Conservation (phyloP, 2,888 invertebrate genomes). For the Lomographa bimaculata region DNA sequence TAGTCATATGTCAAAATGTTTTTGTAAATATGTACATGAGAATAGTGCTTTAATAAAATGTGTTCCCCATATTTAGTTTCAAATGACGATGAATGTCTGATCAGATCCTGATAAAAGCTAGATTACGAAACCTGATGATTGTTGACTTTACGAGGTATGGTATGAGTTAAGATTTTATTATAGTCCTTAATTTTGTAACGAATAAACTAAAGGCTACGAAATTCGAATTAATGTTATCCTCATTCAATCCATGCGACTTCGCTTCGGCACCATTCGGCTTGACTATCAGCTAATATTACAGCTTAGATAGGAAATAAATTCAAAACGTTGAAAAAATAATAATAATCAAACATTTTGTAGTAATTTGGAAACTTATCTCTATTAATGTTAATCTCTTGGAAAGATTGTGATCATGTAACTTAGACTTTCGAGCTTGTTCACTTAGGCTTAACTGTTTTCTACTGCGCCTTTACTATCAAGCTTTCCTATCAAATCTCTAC, state of each 20-base stretch:
- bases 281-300: conserved; percentile 60
- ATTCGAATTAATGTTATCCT: conserved; percentile 54
- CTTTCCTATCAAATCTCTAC: conserved; percentile 56
- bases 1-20: conserved; percentile 50
- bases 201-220: conserved; percentile 36
- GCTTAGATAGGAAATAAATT: conserved; percentile 63
- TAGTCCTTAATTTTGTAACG: conserved; percentile 53
- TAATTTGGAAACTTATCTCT: conserved; percentile 28
- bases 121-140: conserved; percentile 33
- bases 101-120: conserved; percentile 25
- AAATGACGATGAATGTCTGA: conserved; percentile 25
- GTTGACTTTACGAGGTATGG: conserved; percentile 42
- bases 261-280: conserved; percentile 63
- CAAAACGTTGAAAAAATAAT: conserved; percentile 30
- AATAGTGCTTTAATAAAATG: conserved; percentile 78
- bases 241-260: conserved; percentile 63
- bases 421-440: conserved; percentile 76
- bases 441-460: conserved; percentile 75
- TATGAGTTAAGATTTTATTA: conserved; percentile 46
- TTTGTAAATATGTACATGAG: conserved; percentile 79
- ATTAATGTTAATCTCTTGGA: conserved; percentile 25
- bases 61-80: conserved; percentile 67
- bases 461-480: conserved; percentile 65
- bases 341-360: conserved; percentile 27
- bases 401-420: conserved; percentile 38